Conservation (phyloP, 2,797 vertebrate genomes). For the Salarias fasciatus region DNA sequence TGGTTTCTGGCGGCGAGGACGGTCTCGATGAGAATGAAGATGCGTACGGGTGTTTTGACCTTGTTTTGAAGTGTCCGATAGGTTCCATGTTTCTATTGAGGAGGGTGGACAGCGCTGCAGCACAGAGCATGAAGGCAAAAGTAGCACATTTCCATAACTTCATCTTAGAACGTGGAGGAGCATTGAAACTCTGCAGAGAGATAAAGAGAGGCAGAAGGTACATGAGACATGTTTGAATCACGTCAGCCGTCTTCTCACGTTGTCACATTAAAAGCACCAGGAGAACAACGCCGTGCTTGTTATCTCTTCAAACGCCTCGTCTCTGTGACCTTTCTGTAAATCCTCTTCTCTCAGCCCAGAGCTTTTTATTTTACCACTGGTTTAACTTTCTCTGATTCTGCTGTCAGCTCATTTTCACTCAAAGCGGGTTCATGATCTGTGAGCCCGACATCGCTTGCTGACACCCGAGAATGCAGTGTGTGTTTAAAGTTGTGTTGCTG, state of each 20-base stretch:
- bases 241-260: constrained; percentile 10
- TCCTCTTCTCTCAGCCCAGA: constrained; percentile 27
- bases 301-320: constrained; percentile 11
- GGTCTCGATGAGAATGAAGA: constrained; percentile 45
- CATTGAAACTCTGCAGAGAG: constrained; percentile 90
- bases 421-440: constrained; percentile 55
- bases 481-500: constrained; percentile 51
- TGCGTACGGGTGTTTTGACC: constrained; percentile 46
- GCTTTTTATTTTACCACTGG: constrained; percentile 42
- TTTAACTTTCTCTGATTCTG: constrained; percentile 58
- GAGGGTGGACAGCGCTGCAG: constrained; percentile 89
- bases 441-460: constrained; percentile 56
- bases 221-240: constrained; percentile 45
- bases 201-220: not conserved
- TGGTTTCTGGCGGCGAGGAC: constrained; percentile 39
- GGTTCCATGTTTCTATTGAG: constrained; percentile 88
- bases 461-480: constrained; percentile 66
- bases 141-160: constrained; percentile 98
- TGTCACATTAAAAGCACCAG: constrained; percentile 30
- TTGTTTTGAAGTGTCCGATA: constrained; percentile 64
- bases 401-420: constrained; percentile 59
- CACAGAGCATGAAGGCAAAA: constrained; percentile 92
- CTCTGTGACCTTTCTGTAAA: constrained; percentile 35
- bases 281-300: constrained; percentile 30
- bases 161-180: constrained; percentile 94